Evolutionary conservation across 1,140 invertebrate species (phyloP).

Genomic region (Tetramorium simillimum): DNA sequence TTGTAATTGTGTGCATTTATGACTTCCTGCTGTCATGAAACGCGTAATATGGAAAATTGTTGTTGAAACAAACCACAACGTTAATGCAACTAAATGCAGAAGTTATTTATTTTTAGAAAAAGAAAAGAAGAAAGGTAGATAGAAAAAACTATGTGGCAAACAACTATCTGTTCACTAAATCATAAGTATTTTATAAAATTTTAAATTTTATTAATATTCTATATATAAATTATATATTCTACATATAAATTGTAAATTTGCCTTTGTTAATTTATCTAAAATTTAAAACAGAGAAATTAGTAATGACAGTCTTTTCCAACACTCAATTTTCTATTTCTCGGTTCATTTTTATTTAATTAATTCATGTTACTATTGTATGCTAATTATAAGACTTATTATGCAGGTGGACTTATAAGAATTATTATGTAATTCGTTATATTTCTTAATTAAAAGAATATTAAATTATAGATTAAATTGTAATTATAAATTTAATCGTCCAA

Average conservation of each 20-base stretch:
- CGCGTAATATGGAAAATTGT: not conserved
- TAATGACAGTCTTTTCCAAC: not conserved
- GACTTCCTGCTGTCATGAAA: not conserved
- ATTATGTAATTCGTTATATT: not conserved
- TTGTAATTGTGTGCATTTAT: constrained; percentile 15
- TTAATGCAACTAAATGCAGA: not conserved
- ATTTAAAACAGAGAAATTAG: not conserved
- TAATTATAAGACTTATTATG: not conserved
- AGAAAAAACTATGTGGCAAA: not conserved
- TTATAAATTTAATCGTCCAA: not conserved
- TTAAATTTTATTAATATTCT: not conserved
- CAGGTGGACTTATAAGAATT: no score
- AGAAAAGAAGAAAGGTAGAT: not conserved
- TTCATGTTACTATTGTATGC: not conserved
- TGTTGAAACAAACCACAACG: constrained; percentile 8
- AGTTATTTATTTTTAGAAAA: not conserved
- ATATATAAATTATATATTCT: not conserved
- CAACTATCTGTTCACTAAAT: not conserved
- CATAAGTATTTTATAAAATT: not conserved
- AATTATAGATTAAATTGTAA: not conserved
- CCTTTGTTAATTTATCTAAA: not conserved
- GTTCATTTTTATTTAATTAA: not conserved
- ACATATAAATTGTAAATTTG: not conserved
- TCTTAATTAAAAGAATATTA: not conserved
- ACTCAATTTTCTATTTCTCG: not conserved